Evolutionary conservation across 2,888 invertebrate genomes (phyloP), one percentile per base, ranked within the genome.

Genomic region (Chalcosyrphus nemorum): DNA sequence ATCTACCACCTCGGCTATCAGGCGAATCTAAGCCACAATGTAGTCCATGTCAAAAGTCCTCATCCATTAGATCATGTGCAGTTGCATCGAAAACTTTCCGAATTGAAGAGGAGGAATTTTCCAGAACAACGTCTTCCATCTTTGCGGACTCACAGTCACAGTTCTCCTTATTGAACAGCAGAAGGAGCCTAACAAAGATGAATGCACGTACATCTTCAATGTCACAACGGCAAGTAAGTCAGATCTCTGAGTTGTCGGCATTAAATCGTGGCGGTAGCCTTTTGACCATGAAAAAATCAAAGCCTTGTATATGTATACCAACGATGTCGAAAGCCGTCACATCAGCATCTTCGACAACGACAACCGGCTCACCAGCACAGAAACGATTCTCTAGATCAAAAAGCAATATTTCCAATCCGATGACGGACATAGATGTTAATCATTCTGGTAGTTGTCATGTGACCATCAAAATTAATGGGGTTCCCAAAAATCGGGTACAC

Each of bases 391-490:
- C 4, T 54, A 13, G 11, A 5, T 27, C 35, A n/a, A 4, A 6
- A 38, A 43, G 24, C 32, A 35, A 21, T 6, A 2, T 9, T 2
- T 7, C 45, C 0, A 7, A 7, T 2, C 17, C 13, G 3, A 41
- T 19, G 5, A 21, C 57, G 1, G 21, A 19, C 9, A 52, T 76
- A 0, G 61, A 68, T 52, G 17, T 35, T 0, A 52, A 59, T 11
- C 50, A 54, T 9, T 24, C 2, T 13, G 38, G 52, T 2, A 66
- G 43, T 1, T 81, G 81, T 27, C 45, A 57, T 11, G 57, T 81
- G 13, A 57, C 75, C 1, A 70, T 81, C 4, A 75, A 81, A 1
- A 75, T 81, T 7, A 57, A 76, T 52, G 81, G 81, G 21, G 32
- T 81, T 19, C 75, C 57, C 2, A 38, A 7, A 1, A 63, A 70